Conservation (phyloP, 1,140 invertebrate genomes). For the Drosophila persimilis region DNA sequence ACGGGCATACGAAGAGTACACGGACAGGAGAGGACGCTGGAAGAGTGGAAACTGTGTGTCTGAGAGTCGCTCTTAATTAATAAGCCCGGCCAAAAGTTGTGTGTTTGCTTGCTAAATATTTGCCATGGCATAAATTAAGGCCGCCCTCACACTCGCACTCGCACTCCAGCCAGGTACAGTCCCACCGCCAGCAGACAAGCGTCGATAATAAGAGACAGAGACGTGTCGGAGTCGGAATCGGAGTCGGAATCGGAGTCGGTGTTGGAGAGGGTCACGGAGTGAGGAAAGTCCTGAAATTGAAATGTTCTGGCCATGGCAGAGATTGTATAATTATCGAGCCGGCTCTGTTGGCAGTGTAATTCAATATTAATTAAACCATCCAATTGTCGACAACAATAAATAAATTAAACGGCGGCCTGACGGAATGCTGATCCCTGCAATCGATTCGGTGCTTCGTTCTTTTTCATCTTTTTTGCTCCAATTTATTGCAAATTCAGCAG, state of each 20-base stretch:
- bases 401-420: conserved; percentile 66
- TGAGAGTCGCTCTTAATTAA: conserved; percentile 67
- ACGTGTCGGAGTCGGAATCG: background rate
- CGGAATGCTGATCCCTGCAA: conserved; percentile 70
- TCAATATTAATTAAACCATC: conserved; percentile 80
- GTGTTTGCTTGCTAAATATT: conserved; percentile 73
- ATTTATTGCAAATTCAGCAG: conserved; percentile 69
- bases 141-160: background rate
- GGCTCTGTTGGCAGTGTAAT: conserved; percentile 53
- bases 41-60: conserved; percentile 18
- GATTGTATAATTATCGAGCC: conserved; percentile 69
- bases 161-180: conserved; percentile 60
- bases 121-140: conserved; percentile 71
- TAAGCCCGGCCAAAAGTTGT: conserved; percentile 55
- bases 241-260: background rate
- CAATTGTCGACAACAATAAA: conserved; percentile 75
- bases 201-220: conserved; percentile 31
- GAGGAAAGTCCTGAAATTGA: conserved; percentile 38
- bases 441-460: conserved; percentile 46
- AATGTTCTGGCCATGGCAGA: conserved; percentile 29
- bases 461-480: conserved; percentile 28
- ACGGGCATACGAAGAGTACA: background rate
- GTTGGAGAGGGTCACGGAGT: too few species aligned
- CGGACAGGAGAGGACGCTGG: background rate
- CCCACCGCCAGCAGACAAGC: conserved; percentile 15